Evolutionary conservation across 2,888 invertebrate genomes (phyloP).

Genomic region (Nesidiocoris tenuis): DNA sequence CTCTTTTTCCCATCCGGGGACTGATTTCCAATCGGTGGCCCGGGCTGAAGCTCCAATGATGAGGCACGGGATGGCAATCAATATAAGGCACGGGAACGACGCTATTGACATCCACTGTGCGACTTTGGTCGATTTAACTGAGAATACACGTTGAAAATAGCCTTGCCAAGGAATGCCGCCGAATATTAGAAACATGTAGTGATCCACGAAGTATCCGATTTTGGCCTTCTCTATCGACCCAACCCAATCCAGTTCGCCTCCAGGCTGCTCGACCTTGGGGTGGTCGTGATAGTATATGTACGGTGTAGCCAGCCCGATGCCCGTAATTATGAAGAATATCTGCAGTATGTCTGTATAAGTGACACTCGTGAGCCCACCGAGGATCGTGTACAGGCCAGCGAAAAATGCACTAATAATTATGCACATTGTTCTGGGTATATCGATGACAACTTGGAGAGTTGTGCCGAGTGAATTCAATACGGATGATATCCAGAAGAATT

Average conservation of each 20-base stretch:
- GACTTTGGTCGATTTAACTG: slow-evolving; percentile 63
- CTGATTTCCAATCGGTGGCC: slow-evolving; percentile 59
- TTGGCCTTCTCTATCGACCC: slow-evolving; percentile 58
- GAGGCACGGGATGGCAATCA: slow-evolving; percentile 66
- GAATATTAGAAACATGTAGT: slow-evolving; percentile 62
- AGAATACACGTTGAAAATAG: slow-evolving; percentile 70
- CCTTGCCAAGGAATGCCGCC: slow-evolving; percentile 71
- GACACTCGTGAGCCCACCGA: slow-evolving; percentile 69
- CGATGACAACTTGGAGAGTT: slow-evolving; percentile 63
- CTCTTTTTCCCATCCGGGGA: slow-evolving; percentile 54
- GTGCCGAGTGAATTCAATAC: slow-evolving; percentile 66
- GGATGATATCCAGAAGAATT: slow-evolving; percentile 70
- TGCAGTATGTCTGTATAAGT: slow-evolving; percentile 72
- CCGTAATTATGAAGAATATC: slow-evolving; percentile 65
- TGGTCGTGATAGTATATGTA: slow-evolving; percentile 48
- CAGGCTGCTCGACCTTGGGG: slow-evolving; percentile 56
- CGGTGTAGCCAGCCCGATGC: slow-evolving; percentile 57
- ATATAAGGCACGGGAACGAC: slow-evolving; percentile 65
- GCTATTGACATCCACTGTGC: slow-evolving; percentile 66
- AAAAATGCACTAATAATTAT: slow-evolving; percentile 63
- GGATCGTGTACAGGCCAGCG: slow-evolving; percentile 66
- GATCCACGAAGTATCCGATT: slow-evolving; percentile 60
- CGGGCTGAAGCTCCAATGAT: slow-evolving; percentile 67
- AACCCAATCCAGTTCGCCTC: slow-evolving; percentile 62
- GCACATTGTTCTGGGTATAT: slow-evolving; percentile 59